Percentiles rank a stretch among this genome's conserved stretches.
Evolutionary conservation across 2,888 invertebrate genomes (phyloP).

Genomic region (Lasiommata megera): DNA sequence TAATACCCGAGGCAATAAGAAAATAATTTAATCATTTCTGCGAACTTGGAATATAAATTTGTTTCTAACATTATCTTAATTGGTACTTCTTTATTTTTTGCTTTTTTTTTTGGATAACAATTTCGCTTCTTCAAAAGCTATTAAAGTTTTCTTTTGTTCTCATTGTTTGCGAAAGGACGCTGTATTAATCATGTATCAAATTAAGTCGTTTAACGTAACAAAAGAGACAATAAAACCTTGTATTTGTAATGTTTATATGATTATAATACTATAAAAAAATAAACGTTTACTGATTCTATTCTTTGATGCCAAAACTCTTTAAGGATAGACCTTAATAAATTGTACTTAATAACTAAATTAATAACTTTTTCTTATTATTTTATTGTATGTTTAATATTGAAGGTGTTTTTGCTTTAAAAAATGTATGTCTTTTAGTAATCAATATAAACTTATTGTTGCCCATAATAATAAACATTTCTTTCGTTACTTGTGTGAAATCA

Average conservation of each 20-base stretch:
- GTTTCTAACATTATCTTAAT: constrained; percentile 69
- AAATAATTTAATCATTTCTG: constrained; percentile 71
- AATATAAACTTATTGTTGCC: too few relatives aligned
- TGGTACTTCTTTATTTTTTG: constrained; percentile 56
- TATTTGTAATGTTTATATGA: too few relatives aligned
- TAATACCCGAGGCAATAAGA: constrained; percentile 54
- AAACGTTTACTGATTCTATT: too few relatives aligned
- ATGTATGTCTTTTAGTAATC: too few relatives aligned
- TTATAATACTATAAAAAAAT: neutral
- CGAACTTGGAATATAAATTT: constrained; percentile 70
- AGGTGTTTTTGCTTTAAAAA: too few relatives aligned
- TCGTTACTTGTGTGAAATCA: neutral
- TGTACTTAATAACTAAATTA: too few relatives aligned
- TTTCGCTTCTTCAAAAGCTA: constrained; percentile 42
- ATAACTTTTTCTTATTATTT: too few relatives aligned
- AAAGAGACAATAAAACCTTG: neutral
- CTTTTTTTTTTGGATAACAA: neutral
- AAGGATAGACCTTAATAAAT: too few relatives aligned
- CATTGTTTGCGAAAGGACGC: neutral
- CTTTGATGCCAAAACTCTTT: too few relatives aligned
- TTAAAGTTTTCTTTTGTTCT: constrained; percentile 9
- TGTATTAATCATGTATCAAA: neutral
- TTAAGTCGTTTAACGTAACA: neutral
- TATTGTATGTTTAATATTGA: too few relatives aligned
- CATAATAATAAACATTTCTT: neutral